phyloP scores from a whole-genome alignment of 2,113 vertebrate genomes.

The Xenotilapia longispinis region DNA sequence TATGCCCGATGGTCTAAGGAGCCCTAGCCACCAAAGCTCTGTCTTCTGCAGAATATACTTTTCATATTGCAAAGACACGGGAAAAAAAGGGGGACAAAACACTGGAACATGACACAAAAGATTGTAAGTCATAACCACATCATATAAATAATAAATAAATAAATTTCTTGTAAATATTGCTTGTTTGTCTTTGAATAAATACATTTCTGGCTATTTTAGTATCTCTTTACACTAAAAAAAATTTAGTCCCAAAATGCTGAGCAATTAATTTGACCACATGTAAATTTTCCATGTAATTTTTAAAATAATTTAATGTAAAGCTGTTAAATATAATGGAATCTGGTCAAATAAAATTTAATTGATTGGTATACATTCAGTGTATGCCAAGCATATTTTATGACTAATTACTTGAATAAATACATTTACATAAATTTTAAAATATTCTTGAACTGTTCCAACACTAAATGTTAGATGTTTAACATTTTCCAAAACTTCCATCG shows the following conservation, averaged over 20 bases:
- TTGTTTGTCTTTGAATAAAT: neutral
- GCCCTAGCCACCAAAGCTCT: neutral
- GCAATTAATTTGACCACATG: neutral
- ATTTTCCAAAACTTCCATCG: accelerated
- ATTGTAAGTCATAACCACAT: neutral
- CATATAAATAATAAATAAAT: neutral
- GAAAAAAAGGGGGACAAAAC: accelerated
- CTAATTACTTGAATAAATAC: neutral
- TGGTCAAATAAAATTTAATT: neutral
- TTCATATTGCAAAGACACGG: neutral
- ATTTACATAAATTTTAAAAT: neutral
- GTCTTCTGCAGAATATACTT: neutral
- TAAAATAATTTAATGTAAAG: accelerated
- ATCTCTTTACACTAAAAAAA: neutral
- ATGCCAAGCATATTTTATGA: neutral
- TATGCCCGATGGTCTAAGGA: neutral
- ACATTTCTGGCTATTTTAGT: neutral
- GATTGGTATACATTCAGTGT: neutral
- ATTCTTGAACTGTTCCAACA: neutral
- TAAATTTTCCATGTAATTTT: neutral
- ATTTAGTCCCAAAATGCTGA: neutral
- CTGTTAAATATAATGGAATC: neutral
- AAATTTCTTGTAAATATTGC: neutral
- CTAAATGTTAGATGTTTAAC: neutral
- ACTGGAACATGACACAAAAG: neutral